Conservation (phyloP, 2,113 vertebrate species). For the Excalfactoria chinensis region DNA sequence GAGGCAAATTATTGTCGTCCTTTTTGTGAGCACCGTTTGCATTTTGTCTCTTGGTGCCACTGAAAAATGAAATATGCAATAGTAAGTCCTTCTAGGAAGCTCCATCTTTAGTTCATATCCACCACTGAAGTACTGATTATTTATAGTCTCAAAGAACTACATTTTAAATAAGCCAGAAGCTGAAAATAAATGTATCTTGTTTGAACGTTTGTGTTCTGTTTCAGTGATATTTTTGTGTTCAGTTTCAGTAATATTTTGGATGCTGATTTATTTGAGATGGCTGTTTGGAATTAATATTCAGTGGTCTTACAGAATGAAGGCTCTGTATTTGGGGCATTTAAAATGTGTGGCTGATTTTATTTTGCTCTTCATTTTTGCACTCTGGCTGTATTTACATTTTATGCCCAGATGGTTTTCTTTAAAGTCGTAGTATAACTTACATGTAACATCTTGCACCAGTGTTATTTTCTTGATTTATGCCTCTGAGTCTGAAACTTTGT, state of each 20-base stretch:
- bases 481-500: conserved; percentile 48
- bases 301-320: background rate
- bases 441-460: conserved; percentile 34
- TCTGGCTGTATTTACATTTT: conserved; percentile 54
- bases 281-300: background rate
- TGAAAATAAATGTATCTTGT: background rate
- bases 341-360: conserved; percentile 27
- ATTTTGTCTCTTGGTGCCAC: background rate
- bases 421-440: conserved; percentile 32
- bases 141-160: background rate
- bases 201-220: background rate
- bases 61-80: background rate
- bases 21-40: background rate
- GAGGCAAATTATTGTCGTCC: background rate
- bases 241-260: background rate
- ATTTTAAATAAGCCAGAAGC: background rate
- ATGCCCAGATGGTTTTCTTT: conserved; percentile 68
- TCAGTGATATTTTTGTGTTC: background rate
- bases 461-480: conserved; percentile 67
- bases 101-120: background rate
- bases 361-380: conserved; percentile 38
- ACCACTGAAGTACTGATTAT: background rate
- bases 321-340: background rate
- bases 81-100: background rate
- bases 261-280: background rate